Evolutionary conservation across 2,888 invertebrate genomes (phyloP), one percentile per base, ranked within the genome.

Genomic region (Endotricha flammealis): DNA sequence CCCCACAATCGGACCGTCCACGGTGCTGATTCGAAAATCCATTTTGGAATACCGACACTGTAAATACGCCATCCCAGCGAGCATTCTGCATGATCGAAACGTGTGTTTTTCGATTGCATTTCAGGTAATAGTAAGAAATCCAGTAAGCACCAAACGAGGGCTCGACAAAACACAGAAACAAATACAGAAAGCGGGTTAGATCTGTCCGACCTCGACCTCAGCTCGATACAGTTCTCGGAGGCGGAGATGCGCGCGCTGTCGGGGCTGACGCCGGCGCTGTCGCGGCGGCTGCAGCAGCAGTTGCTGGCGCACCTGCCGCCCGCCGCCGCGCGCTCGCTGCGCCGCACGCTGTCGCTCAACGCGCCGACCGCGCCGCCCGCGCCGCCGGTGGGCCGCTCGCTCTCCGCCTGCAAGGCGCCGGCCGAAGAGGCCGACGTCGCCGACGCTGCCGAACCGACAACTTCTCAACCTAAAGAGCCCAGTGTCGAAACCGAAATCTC

Each of bases 241-340:
- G 90, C 90, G 62, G 92, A 92, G 83, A 82, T 91, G 59, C 89
- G 90, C 63, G 73, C 91, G 45, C 79, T 92, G 50, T 91, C 91
- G 12, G 91, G 89, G 51, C 87, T 92, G 49, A 92, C 92, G 51
- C 92, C 92, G 17, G 92, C 90, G 48, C 82, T 92, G 53, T 91
- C 92, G 47, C 90, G 91, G 54, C 89, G 91, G 25, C 90, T 92
- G 63, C 92, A 92, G 81, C 90, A 89, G 42, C 92, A 92, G 71
- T 80, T 92, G 53, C 80, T 92, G 39, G 90, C 91, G 49, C 91
- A 91, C 66, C 70, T 92, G 62, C 91, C 92, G 47, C 91, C 92
- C 53, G 90, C 89, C 42, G 92, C 92, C 78, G 91, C 91, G 16
- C 87, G 89, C 54, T 85, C 89, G 54, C 69, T 92, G 49, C 91